phyloP scores from a whole-genome alignment of 2,113 vertebrate genomes.

The Pitta sordida region DNA sequence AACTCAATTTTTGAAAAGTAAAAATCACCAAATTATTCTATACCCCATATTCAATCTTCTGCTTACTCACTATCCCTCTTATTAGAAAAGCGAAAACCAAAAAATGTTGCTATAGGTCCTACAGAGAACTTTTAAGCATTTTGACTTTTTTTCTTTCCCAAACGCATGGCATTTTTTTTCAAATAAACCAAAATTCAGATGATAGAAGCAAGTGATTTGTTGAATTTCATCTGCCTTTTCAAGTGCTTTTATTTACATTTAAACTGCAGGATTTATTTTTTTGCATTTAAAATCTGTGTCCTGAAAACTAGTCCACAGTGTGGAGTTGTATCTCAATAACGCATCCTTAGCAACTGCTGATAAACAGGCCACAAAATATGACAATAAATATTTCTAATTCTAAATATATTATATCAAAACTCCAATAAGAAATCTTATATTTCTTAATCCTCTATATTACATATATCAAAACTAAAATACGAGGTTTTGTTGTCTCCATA shows the following conservation, averaged over 20 bases:
- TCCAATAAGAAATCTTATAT: background rate
- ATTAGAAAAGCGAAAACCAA: background rate
- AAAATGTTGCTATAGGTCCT: background rate
- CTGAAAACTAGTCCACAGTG: background rate
- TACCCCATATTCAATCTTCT: background rate
- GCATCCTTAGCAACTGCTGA: background rate
- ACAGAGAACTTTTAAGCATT: background rate
- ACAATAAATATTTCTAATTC: background rate
- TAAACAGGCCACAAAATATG: background rate
- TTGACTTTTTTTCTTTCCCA: background rate
- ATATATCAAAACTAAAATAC: background rate
- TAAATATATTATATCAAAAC: background rate
- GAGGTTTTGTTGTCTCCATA: background rate
- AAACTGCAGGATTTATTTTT: background rate
- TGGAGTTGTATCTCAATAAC: background rate
- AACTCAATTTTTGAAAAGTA: background rate
- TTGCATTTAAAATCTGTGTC: background rate
- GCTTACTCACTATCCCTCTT: background rate
- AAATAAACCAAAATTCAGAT: background rate
- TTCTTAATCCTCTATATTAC: background rate
- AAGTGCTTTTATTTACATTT: background rate
- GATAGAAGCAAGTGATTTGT: background rate
- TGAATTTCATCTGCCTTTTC: background rate
- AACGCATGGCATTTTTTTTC: background rate
- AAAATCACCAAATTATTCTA: background rate